Percentiles rank a stretch among this genome's conserved stretches.
phyloP scores from a whole-genome alignment of 2,888 invertebrate species.

The Cheilosia urbana region DNA sequence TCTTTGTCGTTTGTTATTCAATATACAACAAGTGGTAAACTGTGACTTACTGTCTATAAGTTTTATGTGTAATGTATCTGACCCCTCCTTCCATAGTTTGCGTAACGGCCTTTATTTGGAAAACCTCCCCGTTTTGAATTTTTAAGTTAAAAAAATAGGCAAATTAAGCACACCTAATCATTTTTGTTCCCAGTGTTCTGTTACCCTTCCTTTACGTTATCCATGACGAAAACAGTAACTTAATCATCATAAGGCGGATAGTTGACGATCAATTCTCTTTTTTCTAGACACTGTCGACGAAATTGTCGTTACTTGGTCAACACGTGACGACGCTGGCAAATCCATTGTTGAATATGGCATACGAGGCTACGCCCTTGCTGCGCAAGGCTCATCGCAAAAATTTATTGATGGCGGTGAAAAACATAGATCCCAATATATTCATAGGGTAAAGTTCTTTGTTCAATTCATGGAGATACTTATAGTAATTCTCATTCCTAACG shows the following conservation, averaged over 20 bases:
- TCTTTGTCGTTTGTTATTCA: too few relatives aligned
- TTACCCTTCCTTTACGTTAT: not conserved
- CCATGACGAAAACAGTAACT: not conserved
- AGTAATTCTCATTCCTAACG: not conserved
- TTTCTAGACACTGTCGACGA: constrained; percentile 87
- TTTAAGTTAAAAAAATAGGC: too few relatives aligned
- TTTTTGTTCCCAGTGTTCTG: too few relatives aligned
- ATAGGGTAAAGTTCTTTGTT: constrained; percentile 86
- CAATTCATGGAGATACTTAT: constrained; percentile 2
- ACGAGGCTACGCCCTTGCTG: constrained; percentile 85
- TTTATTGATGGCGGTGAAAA: constrained; percentile 91
- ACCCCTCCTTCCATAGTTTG: too few relatives aligned
- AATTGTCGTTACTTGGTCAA: constrained; percentile 93
- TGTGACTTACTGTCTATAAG: too few relatives aligned
- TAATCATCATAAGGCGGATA: not conserved
- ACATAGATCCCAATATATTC: constrained; percentile 89
- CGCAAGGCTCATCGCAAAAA: constrained; percentile 85
- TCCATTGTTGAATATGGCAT: constrained; percentile 91
- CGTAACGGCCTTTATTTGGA: too few relatives aligned
- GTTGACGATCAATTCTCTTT: constrained; percentile 7
- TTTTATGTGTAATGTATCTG: too few relatives aligned
- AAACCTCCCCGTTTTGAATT: too few relatives aligned
- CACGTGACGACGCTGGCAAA: constrained; percentile 87
- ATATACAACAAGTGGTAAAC: too few relatives aligned
- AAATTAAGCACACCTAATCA: too few relatives aligned